Base-by-base conservation (phyloP, 2,113 vertebrate species). In the Tretioscincus oriximinensis region DNA sequence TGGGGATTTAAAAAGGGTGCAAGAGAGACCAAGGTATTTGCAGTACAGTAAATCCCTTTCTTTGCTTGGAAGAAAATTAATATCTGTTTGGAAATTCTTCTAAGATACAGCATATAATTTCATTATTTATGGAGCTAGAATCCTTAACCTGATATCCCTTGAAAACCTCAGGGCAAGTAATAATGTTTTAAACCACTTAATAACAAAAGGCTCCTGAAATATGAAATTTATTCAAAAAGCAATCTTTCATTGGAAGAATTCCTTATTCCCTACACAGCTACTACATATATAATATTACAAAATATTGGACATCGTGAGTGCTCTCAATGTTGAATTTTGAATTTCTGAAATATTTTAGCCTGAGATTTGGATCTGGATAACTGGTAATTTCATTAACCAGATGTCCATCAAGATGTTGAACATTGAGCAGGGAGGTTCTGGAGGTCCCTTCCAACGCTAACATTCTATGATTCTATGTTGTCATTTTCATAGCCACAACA, bases 61-160 rank as follows among this genome's bases (percentile, higher is more conserved):
- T 54, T 84, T 26, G 64, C 73, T 76, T 31, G 31, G 66, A 76
- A 58, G 45, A 60, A 76, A 81, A 71, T 80, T 65, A 84, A 84
- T 73, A 84, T 76, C 72, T 84, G 67, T 65, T 84, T 84, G 60
- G 78, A 71, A 84, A 76, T 71, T 29, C 60, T 8, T 21, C 54
- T 84, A 68, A 76, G 73, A 66, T 29, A 4, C 6, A 72, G 31
- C 47, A 58, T n/a, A 69, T 82, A 73, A 85, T 88, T 73, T 86
- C 67, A 79, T 79, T 71, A 79, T 47, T 79, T 61, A 63, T 76
- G 54, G 73, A 70, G 41, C 69, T 69, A 63, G 65, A 49, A 76
- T 81, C 41, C 65, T 70, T 81, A 81, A 76, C 80, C 35, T 63
- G 73, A 61, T 61, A 31, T 41, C 10, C 11, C 51, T 68, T 14